Percentiles rank a stretch among this genome's conserved stretches.
Evolutionary conservation across 2,797 vertebrate species (phyloP).

Genomic region (Fistularia tabacaria): DNA sequence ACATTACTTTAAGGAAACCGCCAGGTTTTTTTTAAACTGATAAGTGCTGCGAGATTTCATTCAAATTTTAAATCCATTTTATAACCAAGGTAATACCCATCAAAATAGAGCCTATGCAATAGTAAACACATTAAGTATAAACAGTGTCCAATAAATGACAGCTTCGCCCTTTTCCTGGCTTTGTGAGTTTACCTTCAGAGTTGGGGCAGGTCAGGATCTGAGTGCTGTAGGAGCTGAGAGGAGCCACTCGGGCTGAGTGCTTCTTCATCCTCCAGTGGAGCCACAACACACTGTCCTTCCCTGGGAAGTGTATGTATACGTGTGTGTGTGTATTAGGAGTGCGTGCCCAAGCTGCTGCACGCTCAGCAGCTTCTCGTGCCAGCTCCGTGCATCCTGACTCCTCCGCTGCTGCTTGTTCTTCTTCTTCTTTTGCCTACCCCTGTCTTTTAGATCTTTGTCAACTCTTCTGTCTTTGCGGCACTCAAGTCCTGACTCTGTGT

Average conservation of each 20-base stretch:
- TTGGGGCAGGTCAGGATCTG: constrained; percentile 80
- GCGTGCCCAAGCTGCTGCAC: constrained; percentile 28
- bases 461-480: constrained; percentile 44
- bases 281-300: constrained; percentile 60
- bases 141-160: neutral
- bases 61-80: too few species aligned
- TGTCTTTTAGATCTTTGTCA: constrained; percentile 32
- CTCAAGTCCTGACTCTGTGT: constrained; percentile 43
- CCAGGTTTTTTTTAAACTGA: too few species aligned
- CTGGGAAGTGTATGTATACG: constrained; percentile 32
- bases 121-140: too few species aligned
- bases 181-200: constrained; percentile 77
- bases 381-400: constrained; percentile 63
- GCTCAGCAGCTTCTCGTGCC: constrained; percentile 66
- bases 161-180: neutral
- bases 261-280: constrained; percentile 80
- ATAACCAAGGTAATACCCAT: too few species aligned
- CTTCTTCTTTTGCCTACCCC: constrained; percentile 19
- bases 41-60: too few species aligned
- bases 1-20: too few species aligned
- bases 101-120: too few species aligned
- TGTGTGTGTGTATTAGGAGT: constrained; percentile 23
- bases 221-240: constrained; percentile 81
- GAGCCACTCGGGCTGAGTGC: constrained; percentile 81
- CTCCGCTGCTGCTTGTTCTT: constrained; percentile 54